These are phyloP conservation scores for Peromyscus aztecus DNA, from an alignment of 2,797 vertebrate species.

Conservation along the genomic window DNA sequence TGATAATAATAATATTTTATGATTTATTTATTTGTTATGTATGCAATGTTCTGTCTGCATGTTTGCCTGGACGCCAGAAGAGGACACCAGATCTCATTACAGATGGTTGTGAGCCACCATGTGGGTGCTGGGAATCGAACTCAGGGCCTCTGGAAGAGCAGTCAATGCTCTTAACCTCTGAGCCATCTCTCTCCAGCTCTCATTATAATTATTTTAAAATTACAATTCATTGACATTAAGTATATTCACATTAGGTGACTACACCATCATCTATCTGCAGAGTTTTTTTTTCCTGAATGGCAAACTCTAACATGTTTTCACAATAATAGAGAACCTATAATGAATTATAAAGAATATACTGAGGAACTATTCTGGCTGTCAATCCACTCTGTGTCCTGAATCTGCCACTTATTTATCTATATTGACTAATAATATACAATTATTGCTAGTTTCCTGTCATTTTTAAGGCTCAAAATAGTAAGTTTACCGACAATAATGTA, in stretches of 20 bases:
- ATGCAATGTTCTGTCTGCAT: neutral
- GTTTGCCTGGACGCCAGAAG: neutral
- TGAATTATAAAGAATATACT: neutral
- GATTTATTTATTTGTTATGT: neutral
- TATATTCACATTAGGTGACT: neutral
- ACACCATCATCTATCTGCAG: neutral
- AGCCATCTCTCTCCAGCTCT: neutral
- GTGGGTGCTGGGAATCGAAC: neutral
- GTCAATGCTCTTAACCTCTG: neutral
- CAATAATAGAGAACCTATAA: neutral
- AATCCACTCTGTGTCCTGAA: neutral
- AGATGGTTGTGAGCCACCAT: neutral
- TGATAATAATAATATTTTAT: neutral
- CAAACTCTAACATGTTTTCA: neutral
- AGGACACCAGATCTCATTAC: neutral
- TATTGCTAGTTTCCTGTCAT: neutral
- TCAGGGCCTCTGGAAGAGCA: neutral
- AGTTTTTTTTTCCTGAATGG: neutral
- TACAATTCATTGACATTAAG: neutral
- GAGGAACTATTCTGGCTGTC: neutral
- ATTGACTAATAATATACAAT: neutral
- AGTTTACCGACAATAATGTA: neutral
- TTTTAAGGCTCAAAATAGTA: constrained; percentile 37
- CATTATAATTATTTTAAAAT: neutral
- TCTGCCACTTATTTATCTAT: neutral